Conservation (phyloP, 2,797 vertebrate species). For the Myotis planiceps region DNA sequence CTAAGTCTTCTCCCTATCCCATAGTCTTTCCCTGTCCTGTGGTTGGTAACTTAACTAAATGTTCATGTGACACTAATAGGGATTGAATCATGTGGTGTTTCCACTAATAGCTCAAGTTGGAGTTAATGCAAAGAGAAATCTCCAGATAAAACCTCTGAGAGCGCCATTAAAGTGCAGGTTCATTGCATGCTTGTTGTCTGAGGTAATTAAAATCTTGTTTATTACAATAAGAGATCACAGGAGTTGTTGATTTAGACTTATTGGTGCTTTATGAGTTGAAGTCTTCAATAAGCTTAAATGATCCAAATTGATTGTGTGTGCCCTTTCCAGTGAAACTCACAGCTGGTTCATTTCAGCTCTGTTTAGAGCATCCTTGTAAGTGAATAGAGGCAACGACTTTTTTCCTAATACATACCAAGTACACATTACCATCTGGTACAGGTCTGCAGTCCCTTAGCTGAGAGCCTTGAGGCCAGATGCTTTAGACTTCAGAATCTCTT, state of each 20-base stretch:
- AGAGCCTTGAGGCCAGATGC: slow-evolving; percentile 46
- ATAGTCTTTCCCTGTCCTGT: background rate
- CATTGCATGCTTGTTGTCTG: slow-evolving; percentile 54
- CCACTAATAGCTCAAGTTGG: slow-evolving; percentile 5
- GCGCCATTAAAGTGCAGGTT: slow-evolving; percentile 55
- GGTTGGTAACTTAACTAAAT: background rate
- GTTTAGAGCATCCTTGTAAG: slow-evolving; percentile 56
- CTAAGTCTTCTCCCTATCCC: background rate
- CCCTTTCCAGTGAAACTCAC: slow-evolving; percentile 60
- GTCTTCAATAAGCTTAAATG: slow-evolving; percentile 78
- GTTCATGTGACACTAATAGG: background rate
- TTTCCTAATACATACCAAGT: background rate
- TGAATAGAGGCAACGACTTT: background rate
- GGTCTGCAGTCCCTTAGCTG: background rate
- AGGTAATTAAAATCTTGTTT: slow-evolving; percentile 75
- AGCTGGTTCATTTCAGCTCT: slow-evolving; percentile 66
- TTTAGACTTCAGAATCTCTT: slow-evolving; percentile 39
- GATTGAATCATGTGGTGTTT: background rate
- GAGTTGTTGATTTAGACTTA: slow-evolving; percentile 74
- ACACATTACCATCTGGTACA: slow-evolving; percentile 37
- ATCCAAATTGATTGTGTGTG: slow-evolving; percentile 71
- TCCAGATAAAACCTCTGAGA: slow-evolving; percentile 53
- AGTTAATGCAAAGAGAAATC: slow-evolving; percentile 50
- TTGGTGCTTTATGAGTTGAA: slow-evolving; percentile 71
- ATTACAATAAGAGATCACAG: slow-evolving; percentile 56